Conservation (phyloP, 2,113 vertebrate species). For the Cephalopholis sonnerati region DNA sequence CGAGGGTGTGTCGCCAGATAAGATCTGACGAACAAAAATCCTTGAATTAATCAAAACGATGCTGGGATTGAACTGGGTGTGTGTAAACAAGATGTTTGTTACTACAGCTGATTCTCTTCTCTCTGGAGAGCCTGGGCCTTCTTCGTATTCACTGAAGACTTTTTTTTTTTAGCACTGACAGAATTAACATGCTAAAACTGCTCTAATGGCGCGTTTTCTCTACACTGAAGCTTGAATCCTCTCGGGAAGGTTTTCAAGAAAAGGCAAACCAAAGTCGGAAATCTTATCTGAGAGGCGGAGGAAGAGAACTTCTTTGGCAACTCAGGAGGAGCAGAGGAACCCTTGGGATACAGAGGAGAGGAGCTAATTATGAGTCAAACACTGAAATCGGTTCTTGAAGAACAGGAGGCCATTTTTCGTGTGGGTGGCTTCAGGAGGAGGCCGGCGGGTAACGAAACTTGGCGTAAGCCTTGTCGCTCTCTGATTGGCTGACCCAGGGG, state of each 20-base stretch:
- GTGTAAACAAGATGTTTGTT: constrained; percentile 33
- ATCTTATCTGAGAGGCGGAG: constrained; percentile 45
- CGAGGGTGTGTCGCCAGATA: constrained; percentile 9
- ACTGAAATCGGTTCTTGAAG: constrained; percentile 95
- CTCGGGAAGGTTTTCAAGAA: constrained; percentile 10
- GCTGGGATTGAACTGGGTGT: not conserved
- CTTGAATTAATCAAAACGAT: constrained; percentile 11
- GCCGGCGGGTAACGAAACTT: constrained; percentile 90
- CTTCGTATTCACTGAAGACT: not conserved
- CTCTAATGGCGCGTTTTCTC: constrained; percentile 13
- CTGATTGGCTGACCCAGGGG: constrained; percentile 88
- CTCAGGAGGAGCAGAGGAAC: constrained; percentile 62
- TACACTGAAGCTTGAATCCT: constrained; percentile 7
- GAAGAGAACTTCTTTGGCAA: constrained; percentile 77
- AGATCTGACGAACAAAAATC: constrained; percentile 35
- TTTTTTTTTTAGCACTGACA: constrained; percentile 2
- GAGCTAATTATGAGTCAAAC: constrained; percentile 89
- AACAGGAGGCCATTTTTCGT: constrained; percentile 89
- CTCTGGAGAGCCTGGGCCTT: not conserved
- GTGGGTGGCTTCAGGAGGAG: constrained; percentile 84
- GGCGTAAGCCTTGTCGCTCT: constrained; percentile 87
- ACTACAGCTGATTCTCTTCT: constrained; percentile 9
- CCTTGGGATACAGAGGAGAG: constrained; percentile 30
- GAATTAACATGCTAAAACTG: constrained; percentile 28
- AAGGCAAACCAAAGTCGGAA: constrained; percentile 41